Conservation (phyloP, 2,797 vertebrate genomes). For the Halcyon badia region DNA sequence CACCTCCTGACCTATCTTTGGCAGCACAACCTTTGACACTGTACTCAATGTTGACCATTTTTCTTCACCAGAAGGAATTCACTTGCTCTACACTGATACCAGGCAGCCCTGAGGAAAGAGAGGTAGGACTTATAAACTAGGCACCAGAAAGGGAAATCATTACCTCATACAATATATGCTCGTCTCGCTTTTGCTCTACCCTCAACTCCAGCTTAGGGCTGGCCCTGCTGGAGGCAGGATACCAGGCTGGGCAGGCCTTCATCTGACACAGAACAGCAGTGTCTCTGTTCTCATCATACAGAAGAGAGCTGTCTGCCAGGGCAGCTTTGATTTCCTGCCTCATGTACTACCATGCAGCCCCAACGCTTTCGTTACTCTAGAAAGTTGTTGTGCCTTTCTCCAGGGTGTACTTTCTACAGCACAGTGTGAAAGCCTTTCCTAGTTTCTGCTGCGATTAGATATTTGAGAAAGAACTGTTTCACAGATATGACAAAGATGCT, state of each 20-base stretch:
- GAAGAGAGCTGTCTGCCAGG: not conserved
- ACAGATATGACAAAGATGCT: not conserved
- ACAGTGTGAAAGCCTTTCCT: not conserved
- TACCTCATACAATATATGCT: not conserved
- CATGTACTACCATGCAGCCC: not conserved
- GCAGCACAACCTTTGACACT: not conserved
- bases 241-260: not conserved
- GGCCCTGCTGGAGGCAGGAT: not conserved
- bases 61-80: not conserved
- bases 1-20: not conserved
- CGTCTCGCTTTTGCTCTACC: not conserved
- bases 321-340: not conserved
- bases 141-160: not conserved
- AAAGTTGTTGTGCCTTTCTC: not conserved
- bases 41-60: not conserved
- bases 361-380: not conserved
- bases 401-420: not conserved
- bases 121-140: not conserved
- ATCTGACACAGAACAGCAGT: not conserved
- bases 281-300: not conserved
- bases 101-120: not conserved
- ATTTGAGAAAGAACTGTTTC: not conserved
- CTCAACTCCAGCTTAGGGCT: not conserved
- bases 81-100: not conserved
- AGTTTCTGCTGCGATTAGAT: slow-evolving; percentile 54